phyloP scores from a whole-genome alignment of 1,140 invertebrate species.

The Drosophila asahinai region DNA sequence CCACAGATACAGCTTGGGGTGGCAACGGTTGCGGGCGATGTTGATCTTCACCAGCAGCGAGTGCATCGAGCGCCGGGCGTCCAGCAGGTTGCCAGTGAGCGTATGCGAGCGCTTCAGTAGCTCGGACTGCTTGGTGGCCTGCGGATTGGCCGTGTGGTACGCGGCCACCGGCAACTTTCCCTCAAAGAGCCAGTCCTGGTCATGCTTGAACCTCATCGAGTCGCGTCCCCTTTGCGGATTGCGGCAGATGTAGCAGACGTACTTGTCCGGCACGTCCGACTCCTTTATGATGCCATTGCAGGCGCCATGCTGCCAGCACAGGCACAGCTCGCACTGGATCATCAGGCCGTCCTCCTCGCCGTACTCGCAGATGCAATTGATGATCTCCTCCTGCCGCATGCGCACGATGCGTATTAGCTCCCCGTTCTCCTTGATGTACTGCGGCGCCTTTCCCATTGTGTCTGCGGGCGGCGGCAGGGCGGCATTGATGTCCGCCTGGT shows the following conservation, averaged over 20 bases:
- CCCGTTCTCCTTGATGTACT: slow-evolving; percentile 86
- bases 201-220: slow-evolving; percentile 91
- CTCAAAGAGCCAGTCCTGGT: slow-evolving; percentile 95
- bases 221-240: slow-evolving; percentile 90
- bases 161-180: slow-evolving; percentile 89
- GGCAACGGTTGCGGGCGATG: slow-evolving; percentile 91
- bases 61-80: slow-evolving; percentile 89
- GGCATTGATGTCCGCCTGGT: slow-evolving; percentile 65
- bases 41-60: slow-evolving; percentile 91
- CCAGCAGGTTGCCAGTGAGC: slow-evolving; percentile 89
- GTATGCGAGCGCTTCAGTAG: slow-evolving; percentile 89
- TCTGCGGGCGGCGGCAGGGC: slow-evolving; percentile 54
- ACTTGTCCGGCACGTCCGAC: slow-evolving; percentile 94
- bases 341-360: slow-evolving; percentile 96
- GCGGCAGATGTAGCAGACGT: slow-evolving; percentile 94
- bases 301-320: slow-evolving; percentile 97
- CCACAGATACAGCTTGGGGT: slow-evolving; percentile 94
- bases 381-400: slow-evolving; percentile 92
- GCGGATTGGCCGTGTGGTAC: slow-evolving; percentile 85
- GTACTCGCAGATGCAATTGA: slow-evolving; percentile 93
- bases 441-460: slow-evolving; percentile 31
- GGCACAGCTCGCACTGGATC: slow-evolving; percentile 97
- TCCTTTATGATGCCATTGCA: slow-evolving; percentile 94
- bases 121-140: slow-evolving; percentile 82
- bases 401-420: slow-evolving; percentile 89